A percentile compares a stretch with the other conserved stretches of the same genome.
Evolutionary conservation across 2,113 vertebrate species (phyloP).

Genomic region (Notechis scutatus): DNA sequence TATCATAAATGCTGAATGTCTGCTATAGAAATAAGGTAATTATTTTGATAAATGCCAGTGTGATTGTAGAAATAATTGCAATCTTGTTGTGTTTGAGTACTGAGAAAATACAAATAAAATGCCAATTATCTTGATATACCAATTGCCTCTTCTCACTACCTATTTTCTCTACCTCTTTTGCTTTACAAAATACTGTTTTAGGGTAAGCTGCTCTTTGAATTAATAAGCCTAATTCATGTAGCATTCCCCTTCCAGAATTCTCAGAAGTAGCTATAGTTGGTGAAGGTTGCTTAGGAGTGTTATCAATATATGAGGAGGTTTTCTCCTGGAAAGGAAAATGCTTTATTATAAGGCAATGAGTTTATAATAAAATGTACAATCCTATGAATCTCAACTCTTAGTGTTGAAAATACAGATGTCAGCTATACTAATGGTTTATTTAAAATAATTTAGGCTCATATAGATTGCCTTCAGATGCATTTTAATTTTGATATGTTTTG

Average conservation of each 20-base stretch:
- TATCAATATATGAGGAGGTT: background rate
- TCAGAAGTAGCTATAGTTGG: background rate
- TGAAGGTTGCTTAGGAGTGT: background rate
- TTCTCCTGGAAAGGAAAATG: background rate
- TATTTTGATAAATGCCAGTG: background rate
- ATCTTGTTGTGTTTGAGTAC: background rate
- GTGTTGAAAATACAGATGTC: background rate
- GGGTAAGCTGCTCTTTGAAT: background rate
- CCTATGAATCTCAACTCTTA: background rate
- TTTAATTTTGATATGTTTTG: background rate
- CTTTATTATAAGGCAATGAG: background rate
- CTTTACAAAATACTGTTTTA: background rate
- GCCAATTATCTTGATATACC: background rate
- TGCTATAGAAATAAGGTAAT: background rate
- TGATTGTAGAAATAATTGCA: background rate
- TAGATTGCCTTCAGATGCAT: background rate
- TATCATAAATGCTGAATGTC: background rate
- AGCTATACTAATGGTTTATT: background rate
- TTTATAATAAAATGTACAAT: background rate
- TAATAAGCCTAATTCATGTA: background rate
- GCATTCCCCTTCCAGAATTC: background rate
- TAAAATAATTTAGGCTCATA: background rate
- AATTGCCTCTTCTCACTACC: background rate
- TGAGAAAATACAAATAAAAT: background rate
- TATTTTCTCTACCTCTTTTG: background rate